A percentile compares a stretch with the other conserved stretches of the same genome.
Evolutionary conservation across 1,140 invertebrate genomes (phyloP).

Genomic region (Pinna nobilis): DNA sequence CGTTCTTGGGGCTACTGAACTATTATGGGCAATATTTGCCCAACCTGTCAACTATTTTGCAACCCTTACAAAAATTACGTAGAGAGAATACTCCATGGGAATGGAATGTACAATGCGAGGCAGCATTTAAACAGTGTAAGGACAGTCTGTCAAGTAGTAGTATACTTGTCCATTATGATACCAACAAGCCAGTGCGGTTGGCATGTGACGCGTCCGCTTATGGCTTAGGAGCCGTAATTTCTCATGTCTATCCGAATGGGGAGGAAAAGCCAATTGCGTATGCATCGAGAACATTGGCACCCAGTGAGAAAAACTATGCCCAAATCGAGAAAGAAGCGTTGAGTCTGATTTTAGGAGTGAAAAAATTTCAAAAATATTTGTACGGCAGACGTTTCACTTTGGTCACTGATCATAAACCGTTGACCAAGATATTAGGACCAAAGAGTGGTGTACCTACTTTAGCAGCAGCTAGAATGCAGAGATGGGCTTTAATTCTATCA

Average conservation of each 20-base stretch:
- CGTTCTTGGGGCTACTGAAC: conserved; percentile 39
- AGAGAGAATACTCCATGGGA: background rate
- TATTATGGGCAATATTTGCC: conserved; percentile 39
- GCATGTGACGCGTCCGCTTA: background rate
- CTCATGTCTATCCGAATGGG: conserved; percentile 7
- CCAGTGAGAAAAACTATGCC: conserved; percentile 67
- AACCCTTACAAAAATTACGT: conserved; percentile 26
- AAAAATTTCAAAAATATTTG: conserved; percentile 76
- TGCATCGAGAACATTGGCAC: conserved; percentile 67
- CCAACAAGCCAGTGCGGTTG: conserved; percentile 19
- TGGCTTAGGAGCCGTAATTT: conserved; percentile 4
- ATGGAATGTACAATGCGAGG: background rate
- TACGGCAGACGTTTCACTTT: conserved; percentile 64
- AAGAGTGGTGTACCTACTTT: conserved; percentile 33
- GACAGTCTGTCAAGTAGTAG: conserved; percentile 18
- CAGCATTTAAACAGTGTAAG: background rate
- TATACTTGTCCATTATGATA: conserved; percentile 61
- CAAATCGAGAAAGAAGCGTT: conserved; percentile 76
- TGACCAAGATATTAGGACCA: conserved; percentile 57
- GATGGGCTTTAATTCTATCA: conserved; percentile 68
- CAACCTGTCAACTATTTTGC: conserved; percentile 28
- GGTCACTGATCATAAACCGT: conserved; percentile 66
- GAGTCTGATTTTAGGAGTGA: conserved; percentile 75
- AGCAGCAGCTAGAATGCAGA: conserved; percentile 63
- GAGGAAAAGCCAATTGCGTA: conserved; percentile 67